Conservation (phyloP, 2,113 vertebrate species). For the Brachypodius melanocephalos region DNA sequence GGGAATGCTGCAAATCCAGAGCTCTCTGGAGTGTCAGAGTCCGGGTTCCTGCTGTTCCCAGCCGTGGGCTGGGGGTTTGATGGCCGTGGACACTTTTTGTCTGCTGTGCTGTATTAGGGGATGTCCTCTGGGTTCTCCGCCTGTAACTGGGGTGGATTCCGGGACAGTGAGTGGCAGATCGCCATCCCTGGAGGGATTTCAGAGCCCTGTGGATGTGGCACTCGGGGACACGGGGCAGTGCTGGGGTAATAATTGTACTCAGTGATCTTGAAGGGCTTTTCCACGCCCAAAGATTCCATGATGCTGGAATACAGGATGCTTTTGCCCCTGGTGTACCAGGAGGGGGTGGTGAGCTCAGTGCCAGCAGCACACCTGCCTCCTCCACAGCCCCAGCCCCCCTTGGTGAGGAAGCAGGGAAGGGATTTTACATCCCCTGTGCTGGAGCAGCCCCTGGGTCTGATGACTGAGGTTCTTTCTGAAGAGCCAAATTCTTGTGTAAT, state of each 20-base stretch:
- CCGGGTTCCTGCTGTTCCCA: neutral
- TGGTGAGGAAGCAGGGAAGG: neutral
- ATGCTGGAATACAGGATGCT: rapidly evolving
- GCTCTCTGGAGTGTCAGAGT: neutral
- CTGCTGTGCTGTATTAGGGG: rapidly evolving
- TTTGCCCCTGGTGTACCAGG: neutral
- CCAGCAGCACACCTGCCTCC: neutral
- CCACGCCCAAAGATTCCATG: no score
- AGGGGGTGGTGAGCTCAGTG: neutral
- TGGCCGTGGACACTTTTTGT: neutral
- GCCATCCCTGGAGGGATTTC: neutral
- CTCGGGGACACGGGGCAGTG: neutral
- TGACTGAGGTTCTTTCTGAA: no score
- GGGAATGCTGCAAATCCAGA: neutral
- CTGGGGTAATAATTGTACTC: neutral
- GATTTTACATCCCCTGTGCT: neutral
- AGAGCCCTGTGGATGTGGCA: neutral
- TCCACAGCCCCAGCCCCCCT: neutral
- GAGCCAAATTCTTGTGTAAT: rapidly evolving
- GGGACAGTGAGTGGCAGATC: neutral
- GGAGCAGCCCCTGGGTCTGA: neutral
- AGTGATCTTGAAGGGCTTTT: neutral
- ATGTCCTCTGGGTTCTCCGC: neutral
- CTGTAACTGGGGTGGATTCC: rapidly evolving
- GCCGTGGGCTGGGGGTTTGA: rapidly evolving